Evolutionary conservation across 1,140 invertebrate species (phyloP).

Genomic region (Anadara kagoshimensis): DNA sequence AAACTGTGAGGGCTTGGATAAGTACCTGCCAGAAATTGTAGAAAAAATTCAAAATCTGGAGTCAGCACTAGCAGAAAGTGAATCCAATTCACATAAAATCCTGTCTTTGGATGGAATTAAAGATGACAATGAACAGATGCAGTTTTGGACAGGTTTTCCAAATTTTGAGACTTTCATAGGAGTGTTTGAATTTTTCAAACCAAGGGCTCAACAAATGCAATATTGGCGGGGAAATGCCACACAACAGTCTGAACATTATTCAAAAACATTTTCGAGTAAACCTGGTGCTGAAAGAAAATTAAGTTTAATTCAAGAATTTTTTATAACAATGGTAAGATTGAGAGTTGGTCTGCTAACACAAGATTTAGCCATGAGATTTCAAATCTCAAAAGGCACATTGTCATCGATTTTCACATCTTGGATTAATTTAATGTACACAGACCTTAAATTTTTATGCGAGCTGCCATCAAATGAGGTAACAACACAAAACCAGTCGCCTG

Average conservation of each 20-base stretch:
- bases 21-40: conserved; percentile 4
- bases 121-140: neutral
- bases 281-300: neutral
- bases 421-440: conserved; percentile 1
- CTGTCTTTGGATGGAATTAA: neutral
- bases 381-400: neutral
- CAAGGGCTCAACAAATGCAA: neutral
- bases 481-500: conserved; percentile 1
- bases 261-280: neutral
- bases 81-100: neutral
- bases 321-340: neutral
- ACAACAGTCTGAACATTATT: no score
- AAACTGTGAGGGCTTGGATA: neutral
- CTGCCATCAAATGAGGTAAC: neutral
- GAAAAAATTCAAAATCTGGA: neutral
- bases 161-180: conserved; percentile 1
- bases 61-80: neutral
- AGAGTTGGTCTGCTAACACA: neutral
- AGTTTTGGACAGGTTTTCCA: conserved; percentile 4
- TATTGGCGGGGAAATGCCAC: conserved; percentile 1
- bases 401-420: neutral
- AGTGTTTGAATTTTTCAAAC: no score
- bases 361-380: neutral
- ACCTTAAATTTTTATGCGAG: neutral
- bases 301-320: neutral